Evolutionary conservation across 2,797 vertebrate species (phyloP), one percentile per base, ranked within the genome.

Genomic region (Mergus octosetaceus): DNA sequence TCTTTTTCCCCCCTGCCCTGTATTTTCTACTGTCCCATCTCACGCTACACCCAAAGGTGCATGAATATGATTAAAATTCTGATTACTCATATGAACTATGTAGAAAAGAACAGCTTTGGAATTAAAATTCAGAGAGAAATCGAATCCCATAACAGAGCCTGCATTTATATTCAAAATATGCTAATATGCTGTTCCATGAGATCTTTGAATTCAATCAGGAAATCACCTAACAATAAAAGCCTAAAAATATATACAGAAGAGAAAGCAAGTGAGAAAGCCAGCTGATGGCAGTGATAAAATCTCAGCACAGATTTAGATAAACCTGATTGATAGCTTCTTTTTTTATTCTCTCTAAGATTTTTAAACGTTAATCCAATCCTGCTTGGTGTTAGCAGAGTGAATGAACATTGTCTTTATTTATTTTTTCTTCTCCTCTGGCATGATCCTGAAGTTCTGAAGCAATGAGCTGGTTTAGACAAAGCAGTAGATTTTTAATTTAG

Each of bases 91-190:
- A 19, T 6, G 65, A 95, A 60, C 58, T 87, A 69, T n/a, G 92
- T 75, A 83, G 92, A 92, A 92, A 92, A 94, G 81, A 94, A 72
- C 83, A 95, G 68, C 85, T 92, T 74, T 56, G 80, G 95, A 96
- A 96, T 97, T 95, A 96, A 97, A 96, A 97, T 96, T 92, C 94
- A 70, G 38, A 60, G 84, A 89, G 92, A 95, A 96, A 95, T 89
- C 56, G 75, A 97, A 95, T 96, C 86, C 89, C 91, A 41, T 77
- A 86, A 32, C 38, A 65, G 82, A 87, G 69, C 25, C 83, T 80
- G 85, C 94, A 93, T 97, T 94, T 95, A 92, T 96, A 97, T 96
- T 97, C 95, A 87, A 85, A 93, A 43, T 72, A 95, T 85, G 89
- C 92, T 97, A 97, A 96, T 41, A 64, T 49, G 87, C 90, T 94